Conservation (phyloP, 1,140 invertebrate genomes). For the Apocrypta bakeri region DNA sequence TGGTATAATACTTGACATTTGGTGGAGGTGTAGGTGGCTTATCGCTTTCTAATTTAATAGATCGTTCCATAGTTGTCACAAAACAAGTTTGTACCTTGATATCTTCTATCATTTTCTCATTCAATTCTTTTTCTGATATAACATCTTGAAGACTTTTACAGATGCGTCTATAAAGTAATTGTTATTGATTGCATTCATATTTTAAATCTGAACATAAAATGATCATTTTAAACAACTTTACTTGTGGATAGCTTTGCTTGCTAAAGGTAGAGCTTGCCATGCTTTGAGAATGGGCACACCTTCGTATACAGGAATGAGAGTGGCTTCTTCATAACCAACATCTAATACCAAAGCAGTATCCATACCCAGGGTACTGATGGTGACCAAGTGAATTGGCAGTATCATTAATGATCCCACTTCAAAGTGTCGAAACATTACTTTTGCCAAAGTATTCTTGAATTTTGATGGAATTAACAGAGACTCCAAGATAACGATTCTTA, state of each 20-base stretch:
- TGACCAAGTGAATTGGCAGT: constrained; percentile 87
- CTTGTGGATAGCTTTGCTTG: constrained; percentile 80
- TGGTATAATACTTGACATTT: constrained; percentile 83
- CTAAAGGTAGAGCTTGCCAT: constrained; percentile 86
- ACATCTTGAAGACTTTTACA: constrained; percentile 57
- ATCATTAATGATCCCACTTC: constrained; percentile 85
- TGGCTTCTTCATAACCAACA: constrained; percentile 89
- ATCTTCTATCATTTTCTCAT: constrained; percentile 79
- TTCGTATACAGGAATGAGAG: constrained; percentile 88
- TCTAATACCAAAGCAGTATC: constrained; percentile 89
- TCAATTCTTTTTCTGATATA: constrained; percentile 69
- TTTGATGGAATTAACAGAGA: constrained; percentile 88
- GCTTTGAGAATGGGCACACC: constrained; percentile 88
- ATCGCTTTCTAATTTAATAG: constrained; percentile 76
- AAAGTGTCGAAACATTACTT: constrained; percentile 93
- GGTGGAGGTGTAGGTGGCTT: constrained; percentile 74
- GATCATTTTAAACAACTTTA: constrained; percentile 61
- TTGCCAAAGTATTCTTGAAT: constrained; percentile 90
- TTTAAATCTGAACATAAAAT: constrained; percentile 15
- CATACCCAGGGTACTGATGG: constrained; percentile 84
- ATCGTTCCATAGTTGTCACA: constrained; percentile 84
- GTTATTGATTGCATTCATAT: not conserved
- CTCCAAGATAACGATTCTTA: constrained; percentile 92
- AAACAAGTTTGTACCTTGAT: constrained; percentile 88
- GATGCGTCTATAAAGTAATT: constrained; percentile 61